A percentile compares a stretch with the other conserved stretches of the same genome.
phyloP scores from a whole-genome alignment of 1,140 invertebrate genomes.

The Heliconius eleuchia region DNA sequence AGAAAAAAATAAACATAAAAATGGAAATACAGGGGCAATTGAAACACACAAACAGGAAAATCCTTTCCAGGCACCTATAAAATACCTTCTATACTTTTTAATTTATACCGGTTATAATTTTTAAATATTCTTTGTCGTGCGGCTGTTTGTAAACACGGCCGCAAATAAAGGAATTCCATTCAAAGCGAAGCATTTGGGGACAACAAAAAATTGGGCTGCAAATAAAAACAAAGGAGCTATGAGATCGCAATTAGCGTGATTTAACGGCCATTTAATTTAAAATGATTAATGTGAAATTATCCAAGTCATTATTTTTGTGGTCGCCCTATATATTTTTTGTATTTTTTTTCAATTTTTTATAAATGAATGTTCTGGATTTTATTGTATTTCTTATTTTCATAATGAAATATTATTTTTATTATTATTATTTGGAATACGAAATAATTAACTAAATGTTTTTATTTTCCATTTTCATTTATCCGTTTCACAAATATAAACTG shows the following conservation, averaged over 20 bases:
- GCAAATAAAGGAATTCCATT: conserved; percentile 79
- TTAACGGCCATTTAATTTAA: conserved; percentile 77
- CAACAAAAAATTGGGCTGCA: conserved; percentile 66
- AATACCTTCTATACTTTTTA: conserved; percentile 48
- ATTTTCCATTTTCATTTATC: too few relatives aligned
- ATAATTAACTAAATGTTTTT: too few relatives aligned
- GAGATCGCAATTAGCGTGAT: conserved; percentile 76
- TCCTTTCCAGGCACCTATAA: conserved; percentile 20
- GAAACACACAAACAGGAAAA: conserved; percentile 18
- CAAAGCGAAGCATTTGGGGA: conserved; percentile 55
- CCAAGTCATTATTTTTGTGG: conserved; percentile 48
- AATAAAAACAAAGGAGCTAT: conserved; percentile 73
- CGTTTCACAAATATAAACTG: too few relatives aligned
- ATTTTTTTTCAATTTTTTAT: conserved; percentile 9
- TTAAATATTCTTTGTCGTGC: conserved; percentile 70
- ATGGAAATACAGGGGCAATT: not conserved
- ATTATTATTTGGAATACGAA: too few relatives aligned
- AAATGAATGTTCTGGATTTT: too few relatives aligned
- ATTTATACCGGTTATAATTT: conserved; percentile 76
- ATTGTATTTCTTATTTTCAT: too few relatives aligned
- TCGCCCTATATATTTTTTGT: conserved; percentile 41
- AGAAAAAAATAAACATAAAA: not conserved
- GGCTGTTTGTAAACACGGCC: conserved; percentile 71
- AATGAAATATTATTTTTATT: too few relatives aligned
- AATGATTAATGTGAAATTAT: conserved; percentile 71